Conservation (phyloP, 2,888 invertebrate genomes). For the Stenodema calcarata region DNA sequence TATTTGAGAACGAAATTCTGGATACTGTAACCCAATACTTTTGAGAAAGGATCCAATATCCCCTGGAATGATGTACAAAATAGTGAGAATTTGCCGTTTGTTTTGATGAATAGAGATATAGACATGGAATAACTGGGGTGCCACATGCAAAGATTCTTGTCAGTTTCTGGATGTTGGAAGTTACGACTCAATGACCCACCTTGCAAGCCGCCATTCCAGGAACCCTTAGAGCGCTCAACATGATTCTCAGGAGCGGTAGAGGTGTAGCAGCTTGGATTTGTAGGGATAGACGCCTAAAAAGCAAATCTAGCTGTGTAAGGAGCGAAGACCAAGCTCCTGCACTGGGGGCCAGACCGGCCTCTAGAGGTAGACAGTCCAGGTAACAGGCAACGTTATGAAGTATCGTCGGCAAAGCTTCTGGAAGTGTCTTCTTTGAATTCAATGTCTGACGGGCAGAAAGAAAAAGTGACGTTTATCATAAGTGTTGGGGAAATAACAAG, state of each 20-base stretch:
- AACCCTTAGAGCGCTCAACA: conserved; percentile 80
- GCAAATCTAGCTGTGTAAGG: conserved; percentile 82
- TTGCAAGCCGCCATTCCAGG: conserved; percentile 83
- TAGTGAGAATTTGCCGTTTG: no score
- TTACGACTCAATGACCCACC: conserved; percentile 63
- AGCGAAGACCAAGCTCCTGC: conserved; percentile 78
- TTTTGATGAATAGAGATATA: no score
- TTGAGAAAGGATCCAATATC: conserved; percentile 93
- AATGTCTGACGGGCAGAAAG: conserved; percentile 66
- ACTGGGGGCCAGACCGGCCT: conserved; percentile 70
- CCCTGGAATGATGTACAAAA: conserved; percentile 64
- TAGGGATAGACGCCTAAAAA: conserved; percentile 79
- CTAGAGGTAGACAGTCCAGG: conserved; percentile 87
- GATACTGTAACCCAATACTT: conserved; percentile 90
- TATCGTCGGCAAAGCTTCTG: conserved; percentile 77
- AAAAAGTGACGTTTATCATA: neutral
- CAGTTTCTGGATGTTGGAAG: neutral
- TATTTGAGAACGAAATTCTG: conserved; percentile 85
- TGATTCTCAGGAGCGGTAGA: conserved; percentile 76
- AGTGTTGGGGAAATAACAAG: neutral
- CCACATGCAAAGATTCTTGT: no score
- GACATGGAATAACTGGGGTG: no score
- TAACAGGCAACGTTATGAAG: conserved; percentile 92
- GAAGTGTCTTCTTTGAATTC: conserved; percentile 78
- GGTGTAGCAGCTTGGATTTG: conserved; percentile 77